Percentiles rank a stretch among this genome's conserved stretches.
These are phyloP conservation scores for Iphiclides podalirius DNA, from an alignment of 2,888 invertebrate species.

Conservation along the genomic window DNA sequence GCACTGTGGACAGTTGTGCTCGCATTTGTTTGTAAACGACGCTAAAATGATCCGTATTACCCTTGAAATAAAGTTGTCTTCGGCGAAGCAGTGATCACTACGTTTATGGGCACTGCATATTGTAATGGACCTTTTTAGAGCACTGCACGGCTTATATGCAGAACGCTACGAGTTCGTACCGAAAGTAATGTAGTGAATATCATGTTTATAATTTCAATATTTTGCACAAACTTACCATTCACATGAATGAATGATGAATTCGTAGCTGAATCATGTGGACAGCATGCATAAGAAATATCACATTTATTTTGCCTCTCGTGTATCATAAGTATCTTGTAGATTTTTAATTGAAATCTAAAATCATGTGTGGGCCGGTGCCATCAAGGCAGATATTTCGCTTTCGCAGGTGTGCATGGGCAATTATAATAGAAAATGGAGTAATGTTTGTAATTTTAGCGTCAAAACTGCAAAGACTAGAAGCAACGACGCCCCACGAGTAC, in stretches of 20 bases:
- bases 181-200: conserved; percentile 9
- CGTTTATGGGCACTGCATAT: conserved; percentile 7
- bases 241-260: neutral
- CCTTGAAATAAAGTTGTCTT: conserved; percentile 2
- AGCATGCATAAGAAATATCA: neutral
- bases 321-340: neutral
- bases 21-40: neutral
- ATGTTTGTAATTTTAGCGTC: neutral
- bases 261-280: neutral
- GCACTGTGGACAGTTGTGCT: conserved; percentile 3
- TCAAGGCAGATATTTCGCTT: too few species aligned
- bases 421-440: too few species aligned
- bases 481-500: neutral
- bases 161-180: neutral
- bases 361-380: too few species aligned
- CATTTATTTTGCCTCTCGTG: neutral
- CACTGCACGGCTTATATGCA: conserved; percentile 41
- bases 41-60: conserved; percentile 7
- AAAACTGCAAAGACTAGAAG: neutral
- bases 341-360: too few species aligned
- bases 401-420: too few species aligned
- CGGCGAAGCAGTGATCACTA: conserved; percentile 12
- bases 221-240: neutral
- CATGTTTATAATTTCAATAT: conserved; percentile 11
- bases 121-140: conserved; percentile 37